Base-by-base conservation (phyloP, 1,140 invertebrate genomes). In the Triops cancriformis region DNA sequence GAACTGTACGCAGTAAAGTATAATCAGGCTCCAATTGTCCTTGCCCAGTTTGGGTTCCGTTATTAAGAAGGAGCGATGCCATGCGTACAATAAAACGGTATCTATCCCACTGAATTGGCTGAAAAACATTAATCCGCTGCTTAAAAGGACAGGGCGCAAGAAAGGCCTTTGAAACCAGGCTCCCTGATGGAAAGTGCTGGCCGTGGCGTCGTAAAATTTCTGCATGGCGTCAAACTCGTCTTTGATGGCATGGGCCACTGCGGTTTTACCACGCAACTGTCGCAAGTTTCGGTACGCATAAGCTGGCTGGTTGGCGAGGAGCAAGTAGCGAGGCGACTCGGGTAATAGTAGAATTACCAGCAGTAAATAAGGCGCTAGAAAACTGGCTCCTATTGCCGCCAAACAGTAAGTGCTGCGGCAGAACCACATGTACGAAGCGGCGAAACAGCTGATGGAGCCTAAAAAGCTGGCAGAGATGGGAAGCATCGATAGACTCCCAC, bases 1-100 rank as follows among this genome's bases (percentile, higher is more conserved):
- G 10, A 77, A 45, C 72, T 79, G 78, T n/a, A 79, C 74, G 72
- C 78, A 78, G 72, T 79, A 79, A 26, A 79, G 78, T 23, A 79
- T 23, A 11, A 79, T 73, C 12, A 79, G 26, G 26, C 75, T 75
- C 72, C 76, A 79, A 28, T 79, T 72, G n/a, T 72, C 28, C 26
- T 43, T 26, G 23, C 42, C 7, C 14, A 31, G 14, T 18, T 76
- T 31, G 26, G 51, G 23, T 18, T 64, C n/a, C 51, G 51, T 23
- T 64, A 64, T 64, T 64, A 3, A 23, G 41, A 76, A 76, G 5
- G 27, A 31, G 9, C 76, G 75, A 42, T 76, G 72, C 27, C 64
- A 78, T 12, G 78, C 78, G 42, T 76, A 79, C 23, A 76, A 72
- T 23, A 79, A 43, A 27, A 79, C 78, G 64, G 75, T 64, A 76